Base-by-base conservation (phyloP, 2,113 vertebrate species). In the Catharus fuscescens region DNA sequence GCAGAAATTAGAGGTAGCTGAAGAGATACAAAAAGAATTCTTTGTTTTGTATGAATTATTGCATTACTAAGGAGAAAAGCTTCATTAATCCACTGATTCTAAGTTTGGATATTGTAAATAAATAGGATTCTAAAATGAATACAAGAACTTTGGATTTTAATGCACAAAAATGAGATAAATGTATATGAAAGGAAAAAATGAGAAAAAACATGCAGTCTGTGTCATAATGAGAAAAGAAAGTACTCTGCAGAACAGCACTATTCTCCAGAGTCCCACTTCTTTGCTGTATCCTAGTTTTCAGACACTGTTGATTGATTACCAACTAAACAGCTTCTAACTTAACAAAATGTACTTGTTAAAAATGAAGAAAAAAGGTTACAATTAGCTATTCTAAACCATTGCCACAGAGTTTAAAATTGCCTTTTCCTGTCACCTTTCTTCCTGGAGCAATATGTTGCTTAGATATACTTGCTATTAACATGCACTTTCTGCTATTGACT, bases 291-390 rank as follows among this genome's bases (percentile, higher is more conserved):
- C 79, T 77, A 78, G 67, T 92, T 96, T 94, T 92, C 45, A 94
- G 83, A 67, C 72, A 57, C 56, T 2, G 12, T 84, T 95, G 93
- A 97, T 96, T 96, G 88, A 96, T 96, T 91, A 96, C 69, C 80
- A 90, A 16, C 72, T 93, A 88, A 97, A 90, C 85, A 92, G 80
- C 72, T 86, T 95, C 88, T 86, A 86, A 93, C 72, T 90, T 96
- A 95, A 96, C 91, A 95, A 94, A 92, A 95, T 93, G 86, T 95
- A 83, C 90, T 92, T 97, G 92, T 92, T 95, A 96, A 94, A 96
- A 95, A 94, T 80, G 69, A 88, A 92, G 91, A 24, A 94, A 84
- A 92, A 96, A 95, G 92, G 92, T 96, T 97, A 88, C 88, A 95
- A 94, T 96, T 92, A 94, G 79, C 90, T 94, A 96, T 96, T 96